phyloP scores from a whole-genome alignment of 2,797 vertebrate genomes.

The Echeneis naucrates region DNA sequence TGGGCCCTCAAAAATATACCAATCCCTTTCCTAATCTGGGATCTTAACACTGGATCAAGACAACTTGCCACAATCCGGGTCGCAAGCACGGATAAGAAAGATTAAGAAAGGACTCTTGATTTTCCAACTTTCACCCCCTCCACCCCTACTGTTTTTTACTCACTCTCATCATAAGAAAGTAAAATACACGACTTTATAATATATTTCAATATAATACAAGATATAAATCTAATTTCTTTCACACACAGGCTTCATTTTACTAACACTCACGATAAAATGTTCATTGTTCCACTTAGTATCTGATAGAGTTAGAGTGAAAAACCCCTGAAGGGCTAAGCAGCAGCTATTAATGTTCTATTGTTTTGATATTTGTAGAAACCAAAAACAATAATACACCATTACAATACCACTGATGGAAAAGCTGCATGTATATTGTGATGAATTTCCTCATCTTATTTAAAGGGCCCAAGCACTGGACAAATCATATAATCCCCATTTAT shows the following conservation, averaged over 20 bases:
- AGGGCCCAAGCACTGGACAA: constrained; percentile 3
- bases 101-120: constrained; percentile 41
- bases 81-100: constrained; percentile 43
- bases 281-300: neutral
- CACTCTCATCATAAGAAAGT: neutral
- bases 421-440: constrained; percentile 4
- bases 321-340: neutral
- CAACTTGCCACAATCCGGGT: constrained; percentile 78
- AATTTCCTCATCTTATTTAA: constrained; percentile 7
- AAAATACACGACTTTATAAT: too few relatives aligned
- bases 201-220: too few relatives aligned
- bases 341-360: neutral
- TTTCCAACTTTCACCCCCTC: constrained; percentile 55
- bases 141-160: neutral
- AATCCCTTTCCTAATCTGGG: constrained; percentile 78
- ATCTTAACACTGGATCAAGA: constrained; percentile 84
- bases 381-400: constrained; percentile 14
- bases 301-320: neutral
- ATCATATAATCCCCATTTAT: constrained; percentile 42
- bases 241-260: neutral
- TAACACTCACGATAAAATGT: neutral
- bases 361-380: constrained; percentile 18
- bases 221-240: neutral
- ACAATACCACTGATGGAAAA: constrained; percentile 15
- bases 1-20: constrained; percentile 79